A percentile compares a stretch with the other conserved stretches of the same genome.
phyloP scores from a whole-genome alignment of 2,888 invertebrate genomes.

The Sinelater perroti region DNA sequence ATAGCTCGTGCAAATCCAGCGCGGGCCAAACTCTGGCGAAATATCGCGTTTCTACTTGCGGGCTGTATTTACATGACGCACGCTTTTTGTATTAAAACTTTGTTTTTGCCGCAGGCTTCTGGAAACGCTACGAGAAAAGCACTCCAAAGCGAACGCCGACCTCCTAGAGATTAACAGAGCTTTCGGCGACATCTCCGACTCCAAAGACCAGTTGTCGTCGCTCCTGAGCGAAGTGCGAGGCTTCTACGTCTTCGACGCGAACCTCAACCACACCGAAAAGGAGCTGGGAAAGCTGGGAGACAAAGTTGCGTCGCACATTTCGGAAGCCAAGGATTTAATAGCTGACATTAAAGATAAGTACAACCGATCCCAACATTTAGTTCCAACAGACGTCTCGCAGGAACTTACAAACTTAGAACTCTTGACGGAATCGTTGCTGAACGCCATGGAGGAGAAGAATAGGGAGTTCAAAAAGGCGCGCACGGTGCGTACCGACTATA shows the following conservation, averaged over 20 bases:
- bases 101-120: conserved; percentile 72
- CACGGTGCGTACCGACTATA: conserved; percentile 82
- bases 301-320: conserved; percentile 67
- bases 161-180: conserved; percentile 79
- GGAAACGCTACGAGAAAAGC: conserved; percentile 79
- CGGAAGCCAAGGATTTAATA: conserved; percentile 68
- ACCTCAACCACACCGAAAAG: conserved; percentile 70
- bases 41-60: conserved; percentile 20
- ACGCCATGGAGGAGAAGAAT: conserved; percentile 87
- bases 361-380: conserved; percentile 68
- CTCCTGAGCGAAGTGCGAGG: conserved; percentile 72
- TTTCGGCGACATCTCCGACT: conserved; percentile 74
- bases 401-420: conserved; percentile 85
- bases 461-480: conserved; percentile 87
- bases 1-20: conserved; percentile 26
- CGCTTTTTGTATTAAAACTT: not conserved
- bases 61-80: conserved; percentile 10
- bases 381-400: conserved; percentile 81
- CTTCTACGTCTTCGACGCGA: conserved; percentile 81
- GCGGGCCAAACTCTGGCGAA: conserved; percentile 13
- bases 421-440: conserved; percentile 78
- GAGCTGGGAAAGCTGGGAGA: conserved; percentile 67
- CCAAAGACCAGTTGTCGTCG: conserved; percentile 73
- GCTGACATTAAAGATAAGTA: conserved; percentile 70
- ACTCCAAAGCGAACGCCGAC: conserved; percentile 77